Conservation (phyloP, 2,888 invertebrate species). For the Cepaea hortensis region DNA sequence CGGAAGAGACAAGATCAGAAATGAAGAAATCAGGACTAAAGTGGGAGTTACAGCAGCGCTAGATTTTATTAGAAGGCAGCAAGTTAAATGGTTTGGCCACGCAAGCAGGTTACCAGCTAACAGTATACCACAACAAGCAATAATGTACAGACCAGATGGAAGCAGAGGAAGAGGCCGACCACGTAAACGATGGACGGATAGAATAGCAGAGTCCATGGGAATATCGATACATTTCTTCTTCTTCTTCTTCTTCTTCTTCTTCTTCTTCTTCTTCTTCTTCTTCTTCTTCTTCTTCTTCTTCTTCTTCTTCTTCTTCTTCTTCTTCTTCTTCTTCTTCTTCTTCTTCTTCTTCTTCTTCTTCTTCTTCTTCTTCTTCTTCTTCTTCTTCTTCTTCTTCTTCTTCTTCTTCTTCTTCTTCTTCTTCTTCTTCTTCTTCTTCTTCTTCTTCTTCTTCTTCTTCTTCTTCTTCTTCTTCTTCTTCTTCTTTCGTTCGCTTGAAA, state of each 20-base stretch:
- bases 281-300: slow-evolving; percentile 9
- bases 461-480: slow-evolving; percentile 5
- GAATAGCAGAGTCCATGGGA: too few relatives aligned
- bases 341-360: slow-evolving; percentile 1
- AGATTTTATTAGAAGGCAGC: too few relatives aligned
- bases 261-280: slow-evolving; percentile 12
- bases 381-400: neutral
- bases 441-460: slow-evolving; percentile 4
- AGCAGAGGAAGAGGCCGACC: too few relatives aligned
- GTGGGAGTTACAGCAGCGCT: too few relatives aligned
- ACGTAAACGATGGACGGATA: too few relatives aligned
- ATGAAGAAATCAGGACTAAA: too few relatives aligned
- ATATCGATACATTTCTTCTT: neutral
- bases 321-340: slow-evolving; percentile 3
- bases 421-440: slow-evolving; percentile 15
- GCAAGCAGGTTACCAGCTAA: too few relatives aligned
- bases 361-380: slow-evolving; percentile 4
- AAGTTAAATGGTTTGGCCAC: too few relatives aligned
- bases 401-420: slow-evolving; percentile 11
- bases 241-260: neutral
- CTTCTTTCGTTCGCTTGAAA: neutral
- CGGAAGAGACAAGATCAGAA: too few relatives aligned
- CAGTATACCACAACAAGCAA: too few relatives aligned
- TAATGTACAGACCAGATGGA: too few relatives aligned
- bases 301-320: slow-evolving; percentile 16